Percentiles rank a stretch among this genome's conserved stretches.
Evolutionary conservation across 2,797 vertebrate species (phyloP).

Genomic region (Gymnoscopelus microlampas): DNA sequence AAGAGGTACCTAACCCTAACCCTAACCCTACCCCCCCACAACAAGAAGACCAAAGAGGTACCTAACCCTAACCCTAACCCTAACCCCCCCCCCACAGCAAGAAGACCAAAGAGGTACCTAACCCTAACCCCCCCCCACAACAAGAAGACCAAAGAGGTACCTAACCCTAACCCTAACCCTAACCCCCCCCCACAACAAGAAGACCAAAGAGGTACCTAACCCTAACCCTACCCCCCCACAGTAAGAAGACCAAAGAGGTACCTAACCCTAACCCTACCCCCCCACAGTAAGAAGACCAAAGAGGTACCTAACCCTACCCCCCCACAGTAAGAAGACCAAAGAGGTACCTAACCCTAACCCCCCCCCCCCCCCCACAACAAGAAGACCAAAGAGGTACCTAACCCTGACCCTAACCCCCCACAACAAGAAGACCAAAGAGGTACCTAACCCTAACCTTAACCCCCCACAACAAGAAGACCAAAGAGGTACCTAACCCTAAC

Average conservation of each 20-base stretch:
- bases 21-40: slow-evolving; percentile 77
- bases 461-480: slow-evolving; percentile 86
- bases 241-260: slow-evolving; percentile 88
- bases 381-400: slow-evolving; percentile 84
- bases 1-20: slow-evolving; percentile 76
- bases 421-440: too few species aligned
- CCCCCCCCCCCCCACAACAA: slow-evolving; percentile 86
- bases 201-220: too few species aligned
- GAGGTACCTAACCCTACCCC: too few species aligned
- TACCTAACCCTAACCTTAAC: too few species aligned
- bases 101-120: too few species aligned
- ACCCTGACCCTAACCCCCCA: too few species aligned
- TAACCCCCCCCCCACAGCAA: too few species aligned
- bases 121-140: slow-evolving; percentile 83
- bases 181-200: too few species aligned
- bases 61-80: too few species aligned
- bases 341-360: slow-evolving; percentile 75
- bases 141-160: slow-evolving; percentile 87
- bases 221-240: slow-evolving; percentile 79
- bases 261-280: too few species aligned
- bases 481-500: slow-evolving; percentile 76
- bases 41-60: slow-evolving; percentile 88
- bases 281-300: too few species aligned
- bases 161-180: too few species aligned
- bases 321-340: slow-evolving; percentile 86